A percentile compares a stretch with the other conserved stretches of the same genome.
These are phyloP conservation scores for Amblyjoppa proteus DNA, from an alignment of 2,888 invertebrate species.

Conservation along the genomic window DNA sequence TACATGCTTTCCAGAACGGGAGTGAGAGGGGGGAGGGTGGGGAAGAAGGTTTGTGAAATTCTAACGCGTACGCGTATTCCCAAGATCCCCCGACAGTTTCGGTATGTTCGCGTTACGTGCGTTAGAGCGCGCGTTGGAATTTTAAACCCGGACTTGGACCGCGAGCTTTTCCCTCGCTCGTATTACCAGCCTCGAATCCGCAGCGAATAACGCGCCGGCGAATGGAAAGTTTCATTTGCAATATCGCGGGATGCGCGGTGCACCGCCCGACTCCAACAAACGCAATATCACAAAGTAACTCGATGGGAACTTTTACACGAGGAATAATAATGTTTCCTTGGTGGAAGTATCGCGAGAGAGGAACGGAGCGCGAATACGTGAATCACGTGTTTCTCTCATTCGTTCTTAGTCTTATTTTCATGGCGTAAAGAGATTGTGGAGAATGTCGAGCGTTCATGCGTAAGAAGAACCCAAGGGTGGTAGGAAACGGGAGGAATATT, in stretches of 20 bases:
- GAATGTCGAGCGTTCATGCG: neutral
- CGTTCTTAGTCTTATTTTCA: neutral
- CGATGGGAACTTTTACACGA: neutral
- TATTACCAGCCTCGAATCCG: slow-evolving; percentile 20
- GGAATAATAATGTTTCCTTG: neutral
- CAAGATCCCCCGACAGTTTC: slow-evolving; percentile 23
- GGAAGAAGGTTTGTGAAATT: slow-evolving; percentile 71
- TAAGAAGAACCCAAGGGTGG: neutral
- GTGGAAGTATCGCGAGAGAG: neutral
- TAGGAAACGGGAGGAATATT: slow-evolving; percentile 16
- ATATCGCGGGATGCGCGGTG: slow-evolving; percentile 14
- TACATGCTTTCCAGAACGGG: slow-evolving; percentile 58
- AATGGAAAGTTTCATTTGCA: slow-evolving; percentile 68
- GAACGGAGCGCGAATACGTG: neutral
- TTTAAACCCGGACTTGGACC: slow-evolving; percentile 67
- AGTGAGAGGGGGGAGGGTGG: neutral
- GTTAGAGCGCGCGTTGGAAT: slow-evolving; percentile 68
- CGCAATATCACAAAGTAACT: slow-evolving; percentile 3
- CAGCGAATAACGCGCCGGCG: slow-evolving; percentile 64
- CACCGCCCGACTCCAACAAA: neutral
- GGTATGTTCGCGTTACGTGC: neutral
- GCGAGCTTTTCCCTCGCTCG: slow-evolving; percentile 60
- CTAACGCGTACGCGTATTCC: slow-evolving; percentile 62
- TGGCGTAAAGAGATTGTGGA: neutral
- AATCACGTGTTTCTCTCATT: slow-evolving; percentile 8